These are phyloP conservation scores for Bombus balteatus DNA, from an alignment of 1,140 invertebrate genomes.

Conservation along the genomic window DNA sequence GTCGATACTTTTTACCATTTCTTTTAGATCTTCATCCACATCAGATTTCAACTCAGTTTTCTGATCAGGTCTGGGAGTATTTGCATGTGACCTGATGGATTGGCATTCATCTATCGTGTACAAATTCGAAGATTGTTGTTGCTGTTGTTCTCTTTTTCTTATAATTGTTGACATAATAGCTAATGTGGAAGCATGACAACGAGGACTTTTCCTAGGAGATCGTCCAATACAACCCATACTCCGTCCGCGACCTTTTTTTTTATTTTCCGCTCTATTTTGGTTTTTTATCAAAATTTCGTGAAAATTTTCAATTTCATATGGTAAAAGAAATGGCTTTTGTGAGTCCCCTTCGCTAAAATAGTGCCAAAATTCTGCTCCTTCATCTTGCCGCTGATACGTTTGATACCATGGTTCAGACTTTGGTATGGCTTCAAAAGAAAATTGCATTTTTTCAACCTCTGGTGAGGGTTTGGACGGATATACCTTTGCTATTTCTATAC, in stretches of 20 bases:
- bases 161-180: slow-evolving; percentile 87
- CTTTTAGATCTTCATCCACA: slow-evolving; percentile 73
- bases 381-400: slow-evolving; percentile 89
- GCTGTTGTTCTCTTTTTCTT: slow-evolving; percentile 76
- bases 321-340: slow-evolving; percentile 87
- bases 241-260: slow-evolving; percentile 73
- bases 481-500: slow-evolving; percentile 64
- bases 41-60: slow-evolving; percentile 66
- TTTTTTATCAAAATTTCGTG: slow-evolving; percentile 71
- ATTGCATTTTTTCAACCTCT: slow-evolving; percentile 86
- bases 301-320: slow-evolving; percentile 88
- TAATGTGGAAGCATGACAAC: slow-evolving; percentile 92
- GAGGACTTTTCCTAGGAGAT: slow-evolving; percentile 90
- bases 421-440: slow-evolving; percentile 90
- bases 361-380: slow-evolving; percentile 84
- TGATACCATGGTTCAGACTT: slow-evolving; percentile 89
- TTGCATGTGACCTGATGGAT: slow-evolving; percentile 29
- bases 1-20: slow-evolving; percentile 77
- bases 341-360: slow-evolving; percentile 81
- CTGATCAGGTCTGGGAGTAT: slow-evolving; percentile 39
- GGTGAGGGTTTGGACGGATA: slow-evolving; percentile 83
- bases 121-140: slow-evolving; percentile 59
- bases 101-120: slow-evolving; percentile 69
- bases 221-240: slow-evolving; percentile 77
- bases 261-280: slow-evolving; percentile 65